Evolutionary conservation across 2,797 vertebrate genomes (phyloP), one percentile per base, ranked within the genome.

Genomic region (Sphenodon punctatus): DNA sequence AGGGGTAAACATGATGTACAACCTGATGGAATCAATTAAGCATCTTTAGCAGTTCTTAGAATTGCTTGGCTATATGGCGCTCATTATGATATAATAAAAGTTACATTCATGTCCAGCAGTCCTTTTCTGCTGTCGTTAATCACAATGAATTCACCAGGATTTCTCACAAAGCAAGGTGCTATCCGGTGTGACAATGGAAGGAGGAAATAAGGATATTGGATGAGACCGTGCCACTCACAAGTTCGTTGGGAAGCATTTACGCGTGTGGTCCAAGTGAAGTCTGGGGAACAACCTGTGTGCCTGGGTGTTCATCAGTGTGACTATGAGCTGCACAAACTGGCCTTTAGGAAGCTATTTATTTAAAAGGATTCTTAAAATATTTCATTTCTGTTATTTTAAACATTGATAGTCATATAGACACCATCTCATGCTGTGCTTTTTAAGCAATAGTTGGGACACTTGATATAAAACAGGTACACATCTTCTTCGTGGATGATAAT

Each of bases 301-400:
- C 85, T 43, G 63, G 67, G 39, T 27, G 30, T 42, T 15, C 63
- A 36, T 49, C n/a, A 0, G 63, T 49, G 4, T 1, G 32, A 75
- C 32, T 34, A 66, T 55, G 79, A 9, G 16, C 55, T 55, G 51
- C 39, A 56, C 49, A 80, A 51, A 12, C 48, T 5, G 1, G 66
- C 32, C 53, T 81, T 77, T 66, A 79, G 83, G 81, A 43, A 81
- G 79, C 67, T 67, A 25, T 3, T 6, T 25, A 83, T 85, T 86
- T 81, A 85, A 84, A 85, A 80, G 38, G 36, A 5, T 58, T 58
- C 58, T 36, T 36, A 60, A 90, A 67, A 22, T 2, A 0, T 70
- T 77, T 91, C 85, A 72, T 83, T 85, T 32, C 30, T n/a, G 60
- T 74, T 88, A 87, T 85, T 83, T 80, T 82, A 66, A 79, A 4